Evolutionary conservation across 2,797 vertebrate species (phyloP), one percentile per base, ranked within the genome.

Genomic region (Enoplosus armatus): DNA sequence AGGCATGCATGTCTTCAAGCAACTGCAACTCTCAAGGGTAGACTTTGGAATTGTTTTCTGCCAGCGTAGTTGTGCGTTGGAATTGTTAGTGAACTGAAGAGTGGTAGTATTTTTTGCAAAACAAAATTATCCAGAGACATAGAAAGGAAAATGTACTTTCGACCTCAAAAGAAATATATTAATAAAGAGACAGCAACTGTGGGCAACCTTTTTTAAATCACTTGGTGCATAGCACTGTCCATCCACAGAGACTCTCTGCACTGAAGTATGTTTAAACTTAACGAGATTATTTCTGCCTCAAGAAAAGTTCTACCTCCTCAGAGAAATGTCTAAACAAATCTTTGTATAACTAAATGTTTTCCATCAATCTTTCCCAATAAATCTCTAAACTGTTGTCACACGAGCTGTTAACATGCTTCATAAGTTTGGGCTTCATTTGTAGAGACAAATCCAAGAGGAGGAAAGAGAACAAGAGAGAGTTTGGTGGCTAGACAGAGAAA

Each of bases 401-500:
- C 18, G 12, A 62, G 33, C 31, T 74, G 59, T 72, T 63, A 53
- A 75, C 75, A 55, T 8, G 27, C 45, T 37, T 73, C 12, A 37
- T 31, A 37, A 55, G 41, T 70, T 66, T 27, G 3, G 41, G n/a
- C 24, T 82, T 74, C 72, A 70, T 84, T 82, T 41, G 26, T 55
- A 37, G 26, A 75, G 73, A 77, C 59, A 56, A 35, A 72, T 22
- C 43, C 6, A 67, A 47, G 45, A 31, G 22, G 24, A 54, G 51
- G 39, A 33, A 61, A 60, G n/a, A n/a, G n/a, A n/a, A 50, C 37
- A 20, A 6, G 54, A 24, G 18, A 1, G 27, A 37, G 59, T 61
- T 54, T 56, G 26, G 62, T 33, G 63, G 22, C 43, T 39, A 72
- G 58, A 75, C 29, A 9, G 77, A 65, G 76, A 81, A 73, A 79